Percentiles rank a stretch among this genome's conserved stretches.
phyloP scores from a whole-genome alignment of 64 coral and sea anemone genomes.

The Platygyra sinensis region DNA sequence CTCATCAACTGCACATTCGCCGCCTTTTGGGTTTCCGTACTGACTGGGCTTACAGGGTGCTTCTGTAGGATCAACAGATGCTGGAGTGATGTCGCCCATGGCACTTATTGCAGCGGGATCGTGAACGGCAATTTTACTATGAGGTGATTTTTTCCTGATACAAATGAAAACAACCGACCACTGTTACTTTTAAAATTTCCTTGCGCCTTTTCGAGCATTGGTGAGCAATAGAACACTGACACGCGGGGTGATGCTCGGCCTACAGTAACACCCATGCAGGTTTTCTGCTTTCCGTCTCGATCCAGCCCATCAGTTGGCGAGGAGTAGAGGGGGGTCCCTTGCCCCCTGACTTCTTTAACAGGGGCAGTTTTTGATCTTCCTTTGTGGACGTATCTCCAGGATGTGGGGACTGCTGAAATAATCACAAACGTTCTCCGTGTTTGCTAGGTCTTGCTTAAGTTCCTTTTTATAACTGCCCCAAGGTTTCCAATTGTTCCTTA shows the following conservation, averaged over 20 bases:
- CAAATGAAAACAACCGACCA: conserved; percentile 65
- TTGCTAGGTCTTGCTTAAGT: conserved; percentile 48
- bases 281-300: conserved; percentile 38
- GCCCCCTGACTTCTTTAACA: not conserved
- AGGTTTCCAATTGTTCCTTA: conserved; percentile 14
- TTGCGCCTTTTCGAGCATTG: conserved; percentile 54
- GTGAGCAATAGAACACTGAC: conserved; percentile 71
- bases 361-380: not conserved
- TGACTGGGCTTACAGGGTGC: too few species aligned
- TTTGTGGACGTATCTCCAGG: not conserved
- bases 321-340: conserved; percentile 20
- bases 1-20: too few species aligned
- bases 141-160: conserved; percentile 48
- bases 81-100: conserved; percentile 49
- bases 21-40: too few species aligned
- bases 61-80: conserved; percentile 24
- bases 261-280: conserved; percentile 63
- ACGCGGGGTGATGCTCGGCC: too few species aligned
- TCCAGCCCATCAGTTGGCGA: conserved; percentile 10
- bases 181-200: conserved; percentile 56
- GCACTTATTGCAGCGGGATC: conserved; percentile 42
- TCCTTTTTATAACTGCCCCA: conserved; percentile 27
- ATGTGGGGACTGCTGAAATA: conserved; percentile 12
- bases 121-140: conserved; percentile 42
- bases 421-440: conserved; percentile 44